Conservation (phyloP, 2,797 vertebrate genomes). For the Sebastes umbrosus region DNA sequence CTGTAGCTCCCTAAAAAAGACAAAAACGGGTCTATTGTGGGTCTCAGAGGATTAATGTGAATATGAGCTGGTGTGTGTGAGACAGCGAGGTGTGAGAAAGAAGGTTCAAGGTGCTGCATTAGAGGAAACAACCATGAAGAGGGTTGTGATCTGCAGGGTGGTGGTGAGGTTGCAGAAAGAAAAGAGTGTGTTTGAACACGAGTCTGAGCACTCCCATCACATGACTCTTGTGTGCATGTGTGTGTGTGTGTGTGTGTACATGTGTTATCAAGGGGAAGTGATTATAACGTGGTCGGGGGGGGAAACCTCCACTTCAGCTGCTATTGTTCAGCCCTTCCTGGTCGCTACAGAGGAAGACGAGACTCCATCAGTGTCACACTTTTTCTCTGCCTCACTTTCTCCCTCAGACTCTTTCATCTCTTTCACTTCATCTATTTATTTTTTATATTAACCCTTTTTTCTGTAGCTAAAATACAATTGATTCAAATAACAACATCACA, state of each 20-base stretch:
- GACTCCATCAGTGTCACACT: slow-evolving; percentile 28
- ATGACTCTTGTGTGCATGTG: not conserved
- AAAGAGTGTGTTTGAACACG: slow-evolving; percentile 12
- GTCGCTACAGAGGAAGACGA: slow-evolving; percentile 26
- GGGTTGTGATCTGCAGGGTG: not conserved
- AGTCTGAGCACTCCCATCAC: not conserved
- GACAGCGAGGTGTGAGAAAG: slow-evolving; percentile 4
- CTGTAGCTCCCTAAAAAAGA: too few species aligned
- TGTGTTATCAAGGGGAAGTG: slow-evolving; percentile 38
- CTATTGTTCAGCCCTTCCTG: slow-evolving; percentile 67
- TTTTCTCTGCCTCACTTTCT: not conserved
- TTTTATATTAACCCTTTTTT: not conserved
- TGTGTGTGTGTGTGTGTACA: slow-evolving; percentile 11
- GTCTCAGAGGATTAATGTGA: not conserved
- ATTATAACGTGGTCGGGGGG: slow-evolving; percentile 30
- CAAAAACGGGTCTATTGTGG: too few species aligned
- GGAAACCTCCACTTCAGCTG: slow-evolving; percentile 45
- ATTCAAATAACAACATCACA: not conserved
- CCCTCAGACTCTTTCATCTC: not conserved
- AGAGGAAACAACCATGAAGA: slow-evolving; percentile 4
- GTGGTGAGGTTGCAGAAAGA: slow-evolving; percentile 4
- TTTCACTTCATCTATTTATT: not conserved
- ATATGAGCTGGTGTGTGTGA: not conserved
- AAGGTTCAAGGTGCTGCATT: not conserved
- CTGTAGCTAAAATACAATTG: not conserved